Evolutionary conservation across 2,797 vertebrate species (phyloP), one percentile per base, ranked within the genome.

Genomic region (Sphenodon punctatus): DNA sequence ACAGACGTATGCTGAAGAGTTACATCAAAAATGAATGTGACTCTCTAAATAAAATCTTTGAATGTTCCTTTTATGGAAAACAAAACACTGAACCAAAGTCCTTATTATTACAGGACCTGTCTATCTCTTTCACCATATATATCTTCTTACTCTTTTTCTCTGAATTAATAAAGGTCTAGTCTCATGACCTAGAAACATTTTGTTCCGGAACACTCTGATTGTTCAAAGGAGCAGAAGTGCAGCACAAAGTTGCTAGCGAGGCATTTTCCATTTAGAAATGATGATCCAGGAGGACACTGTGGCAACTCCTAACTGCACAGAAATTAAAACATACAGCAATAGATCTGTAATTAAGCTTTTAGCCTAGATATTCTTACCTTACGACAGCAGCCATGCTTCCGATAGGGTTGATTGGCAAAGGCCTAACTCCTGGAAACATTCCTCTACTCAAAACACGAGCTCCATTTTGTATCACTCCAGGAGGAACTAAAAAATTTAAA

Each of bases 381-480:
- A 97, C 97, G 85, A 97, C 94, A 38, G 97, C 97, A 78, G 97
- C 97, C 88, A 97, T 97, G 94, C 97, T 97, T 83, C 97, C 98
- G 67, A 98, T 97, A 32, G 97, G 97, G 92, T 96, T 97, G 85
- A 98, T 96, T 63, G 97, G 97, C 93, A 99, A 93, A 9, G 98
- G 98, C 96, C 98, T 97, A 91, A 98, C 97, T 70, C 98, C 97
- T 5, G 98, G 97, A 92, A 98, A 98, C 90, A 98, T 97, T 51
- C 97, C 97, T 95, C 98, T 97, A 96, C 96, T 98, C 93, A 97
- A 94, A 78, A 98, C 95, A 27, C 98, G 97, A 45, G 97, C 95
- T 88, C 98, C 97, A 53, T 99, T 99, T 93, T 98, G 98, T 93
- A 99, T 98, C 94, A 99, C 98, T 84, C 98, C 97, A 1, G 97